Conservation (phyloP, 2,797 vertebrate species). For the Coilia nasus region DNA sequence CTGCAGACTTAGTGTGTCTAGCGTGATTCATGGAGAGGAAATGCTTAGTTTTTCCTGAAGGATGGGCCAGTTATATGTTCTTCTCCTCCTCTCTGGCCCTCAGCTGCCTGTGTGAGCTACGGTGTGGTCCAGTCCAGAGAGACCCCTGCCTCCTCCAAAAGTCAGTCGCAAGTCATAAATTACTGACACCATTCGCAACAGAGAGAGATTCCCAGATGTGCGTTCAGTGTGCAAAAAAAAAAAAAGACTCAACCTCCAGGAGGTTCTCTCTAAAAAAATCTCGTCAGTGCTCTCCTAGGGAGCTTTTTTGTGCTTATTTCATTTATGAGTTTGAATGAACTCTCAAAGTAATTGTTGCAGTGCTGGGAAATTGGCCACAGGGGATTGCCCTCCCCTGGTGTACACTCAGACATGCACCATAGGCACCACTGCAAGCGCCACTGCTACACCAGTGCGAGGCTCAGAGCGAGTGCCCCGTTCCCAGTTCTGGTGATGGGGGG, state of each 20-base stretch:
- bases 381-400: neutral
- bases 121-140: slow-evolving; percentile 46
- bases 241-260: slow-evolving; percentile 25
- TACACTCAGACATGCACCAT: neutral
- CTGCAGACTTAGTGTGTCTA: slow-evolving; percentile 68
- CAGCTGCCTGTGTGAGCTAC: slow-evolving; percentile 62
- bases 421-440: neutral
- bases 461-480: neutral
- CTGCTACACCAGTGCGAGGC: neutral
- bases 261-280: slow-evolving; percentile 14
- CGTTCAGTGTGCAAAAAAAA: slow-evolving; percentile 40
- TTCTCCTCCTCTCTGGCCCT: slow-evolving; percentile 54
- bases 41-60: slow-evolving; percentile 67
- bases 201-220: slow-evolving; percentile 65
- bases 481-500: neutral
- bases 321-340: slow-evolving; percentile 25
- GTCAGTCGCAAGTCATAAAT: slow-evolving; percentile 63
- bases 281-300: neutral
- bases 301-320: slow-evolving; percentile 14
- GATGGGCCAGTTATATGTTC: slow-evolving; percentile 65
- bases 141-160: slow-evolving; percentile 41
- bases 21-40: slow-evolving; percentile 73
- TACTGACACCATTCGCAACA: slow-evolving; percentile 53
- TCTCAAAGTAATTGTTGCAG: slow-evolving; percentile 3
- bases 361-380: slow-evolving; percentile 3